Percentiles rank a stretch among this genome's conserved stretches.
Evolutionary conservation across 2,797 vertebrate species (phyloP).

Genomic region (Lutjanus argentimaculatus): DNA sequence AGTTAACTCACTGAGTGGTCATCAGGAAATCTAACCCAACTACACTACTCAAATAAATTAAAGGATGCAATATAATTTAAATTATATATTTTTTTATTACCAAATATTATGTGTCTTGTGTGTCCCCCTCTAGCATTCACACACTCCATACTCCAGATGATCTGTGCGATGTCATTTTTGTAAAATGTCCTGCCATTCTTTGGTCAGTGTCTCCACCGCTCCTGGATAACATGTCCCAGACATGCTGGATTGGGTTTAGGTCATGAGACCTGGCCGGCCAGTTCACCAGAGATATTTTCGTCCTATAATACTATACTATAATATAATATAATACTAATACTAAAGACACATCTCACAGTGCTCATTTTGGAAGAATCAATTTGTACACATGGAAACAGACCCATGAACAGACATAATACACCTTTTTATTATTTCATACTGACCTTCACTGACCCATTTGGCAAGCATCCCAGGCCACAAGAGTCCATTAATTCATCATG

Average conservation of each 20-base stretch:
- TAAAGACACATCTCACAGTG: neutral
- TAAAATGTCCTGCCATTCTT: neutral
- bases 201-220: too few relatives aligned
- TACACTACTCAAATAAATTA: neutral
- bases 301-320: too few relatives aligned
- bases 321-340: too few relatives aligned
- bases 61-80: neutral
- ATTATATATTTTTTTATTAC: neutral
- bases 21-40: neutral
- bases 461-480: constrained; percentile 45
- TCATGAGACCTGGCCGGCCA: too few relatives aligned
- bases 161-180: neutral
- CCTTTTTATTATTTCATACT: constrained; percentile 16
- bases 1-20: constrained; percentile 15
- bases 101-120: neutral
- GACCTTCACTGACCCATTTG: constrained; percentile 50
- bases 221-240: neutral
- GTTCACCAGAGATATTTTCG: too few relatives aligned
- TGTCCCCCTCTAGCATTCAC: too few relatives aligned
- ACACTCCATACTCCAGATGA: neutral
- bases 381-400: neutral
- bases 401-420: constrained; percentile 10
- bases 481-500: constrained; percentile 45
- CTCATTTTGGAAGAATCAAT: neutral
- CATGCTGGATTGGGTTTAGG: neutral